Conservation (phyloP, 2,888 invertebrate species). For the Eilema sororculum region DNA sequence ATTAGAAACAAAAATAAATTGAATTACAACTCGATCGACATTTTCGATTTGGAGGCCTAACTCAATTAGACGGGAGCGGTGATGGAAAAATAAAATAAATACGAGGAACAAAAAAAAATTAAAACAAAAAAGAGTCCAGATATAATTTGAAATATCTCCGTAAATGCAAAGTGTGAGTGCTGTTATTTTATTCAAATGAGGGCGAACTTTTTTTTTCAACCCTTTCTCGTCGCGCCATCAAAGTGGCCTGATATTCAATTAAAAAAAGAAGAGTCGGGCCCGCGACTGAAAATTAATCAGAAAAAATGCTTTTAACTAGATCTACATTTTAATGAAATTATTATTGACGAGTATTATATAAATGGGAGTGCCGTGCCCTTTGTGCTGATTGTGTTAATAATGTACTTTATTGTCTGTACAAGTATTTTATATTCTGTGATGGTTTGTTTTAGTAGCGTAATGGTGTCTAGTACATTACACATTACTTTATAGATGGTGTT, state of each 20-base stretch:
- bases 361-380: slow-evolving; percentile 70
- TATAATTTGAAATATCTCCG: slow-evolving; percentile 88
- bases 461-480: background rate
- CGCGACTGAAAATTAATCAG: slow-evolving; percentile 87
- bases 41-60: slow-evolving; percentile 86
- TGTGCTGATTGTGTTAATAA: slow-evolving; percentile 76
- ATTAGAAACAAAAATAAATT: slow-evolving; percentile 88
- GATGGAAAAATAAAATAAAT: slow-evolving; percentile 87
- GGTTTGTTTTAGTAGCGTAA: background rate
- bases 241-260: slow-evolving; percentile 88
- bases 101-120: slow-evolving; percentile 83
- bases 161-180: slow-evolving; percentile 87
- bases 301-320: slow-evolving; percentile 88
- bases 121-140: slow-evolving; percentile 85
- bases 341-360: slow-evolving; percentile 86
- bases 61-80: slow-evolving; percentile 85
- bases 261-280: slow-evolving; percentile 83
- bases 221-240: slow-evolving; percentile 85
- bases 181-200: slow-evolving; percentile 88
- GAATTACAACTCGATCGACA: slow-evolving; percentile 87
- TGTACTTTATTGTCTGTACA: slow-evolving; percentile 25
- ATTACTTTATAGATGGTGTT: too few relatives aligned
- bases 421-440: slow-evolving; percentile 1
- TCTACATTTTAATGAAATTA: slow-evolving; percentile 88
- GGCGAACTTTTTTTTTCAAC: slow-evolving; percentile 83